A percentile compares a stretch with the other conserved stretches of the same genome.
Conservation (phyloP, 2,888 invertebrate species). For the Lottia gigantea region DNA sequence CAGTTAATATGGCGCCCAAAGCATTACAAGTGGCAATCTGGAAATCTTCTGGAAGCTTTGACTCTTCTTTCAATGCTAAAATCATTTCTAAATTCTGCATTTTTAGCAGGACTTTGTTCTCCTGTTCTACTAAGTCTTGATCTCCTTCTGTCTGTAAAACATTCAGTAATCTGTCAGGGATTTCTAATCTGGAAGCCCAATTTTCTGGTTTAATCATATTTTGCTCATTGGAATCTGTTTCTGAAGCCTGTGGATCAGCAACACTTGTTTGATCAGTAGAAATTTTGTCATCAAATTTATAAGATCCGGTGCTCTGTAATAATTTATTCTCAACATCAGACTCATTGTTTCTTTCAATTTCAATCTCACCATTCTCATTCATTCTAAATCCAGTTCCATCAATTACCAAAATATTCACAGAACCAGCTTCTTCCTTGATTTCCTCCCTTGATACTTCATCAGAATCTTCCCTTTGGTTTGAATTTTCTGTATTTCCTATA, state of each 20-base stretch:
- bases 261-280: slow-evolving; percentile 36
- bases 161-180: slow-evolving; percentile 45
- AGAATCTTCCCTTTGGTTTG: slow-evolving; percentile 2
- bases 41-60: slow-evolving; percentile 55
- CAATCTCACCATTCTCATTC: slow-evolving; percentile 26
- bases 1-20: slow-evolving; percentile 51
- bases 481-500: slow-evolving; percentile 29
- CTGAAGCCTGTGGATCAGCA: slow-evolving; percentile 49
- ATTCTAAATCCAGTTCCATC: slow-evolving; percentile 35
- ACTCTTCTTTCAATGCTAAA: slow-evolving; percentile 45
- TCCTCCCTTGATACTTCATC: slow-evolving; percentile 15
- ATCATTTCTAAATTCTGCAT: slow-evolving; percentile 56
- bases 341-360: slow-evolving; percentile 26
- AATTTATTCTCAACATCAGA: slow-evolving; percentile 12
- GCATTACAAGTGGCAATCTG: slow-evolving; percentile 59
- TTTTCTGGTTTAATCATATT: slow-evolving; percentile 56
- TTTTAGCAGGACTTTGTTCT: slow-evolving; percentile 46
- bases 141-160: slow-evolving; percentile 46
- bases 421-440: slow-evolving; percentile 16
- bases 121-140: slow-evolving; percentile 42
- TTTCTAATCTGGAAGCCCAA: slow-evolving; percentile 39
- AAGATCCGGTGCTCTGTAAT: neutral
- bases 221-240: slow-evolving; percentile 57
- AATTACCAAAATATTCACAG: slow-evolving; percentile 41
- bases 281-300: slow-evolving; percentile 40